phyloP scores from a whole-genome alignment of 2,113 vertebrate species.

The Desmodus rotundus region DNA sequence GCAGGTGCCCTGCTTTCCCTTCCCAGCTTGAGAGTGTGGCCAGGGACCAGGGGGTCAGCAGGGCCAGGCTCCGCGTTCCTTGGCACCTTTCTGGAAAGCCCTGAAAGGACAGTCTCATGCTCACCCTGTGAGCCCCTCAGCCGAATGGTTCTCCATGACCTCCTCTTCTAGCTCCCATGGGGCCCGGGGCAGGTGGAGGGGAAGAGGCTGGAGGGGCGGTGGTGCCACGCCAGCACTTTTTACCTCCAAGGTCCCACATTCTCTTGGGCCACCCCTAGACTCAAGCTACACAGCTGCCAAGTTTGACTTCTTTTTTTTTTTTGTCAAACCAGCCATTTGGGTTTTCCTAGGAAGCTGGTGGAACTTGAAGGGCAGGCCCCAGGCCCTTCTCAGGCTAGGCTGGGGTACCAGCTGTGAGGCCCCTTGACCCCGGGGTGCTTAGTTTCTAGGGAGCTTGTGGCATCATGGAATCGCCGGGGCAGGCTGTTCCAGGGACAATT shows the following conservation, averaged over 20 bases:
- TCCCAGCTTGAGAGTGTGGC: no score
- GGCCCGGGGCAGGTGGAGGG: neutral
- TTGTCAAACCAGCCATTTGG: neutral
- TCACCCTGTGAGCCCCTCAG: neutral
- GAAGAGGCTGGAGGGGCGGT: neutral
- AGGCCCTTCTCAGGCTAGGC: neutral
- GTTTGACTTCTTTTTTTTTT: neutral
- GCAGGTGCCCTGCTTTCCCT: neutral
- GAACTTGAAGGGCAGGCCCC: neutral
- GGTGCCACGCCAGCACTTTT: no score
- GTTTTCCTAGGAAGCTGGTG: neutral
- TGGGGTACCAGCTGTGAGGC: no score
- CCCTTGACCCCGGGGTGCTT: fast-evolving
- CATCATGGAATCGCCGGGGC: neutral
- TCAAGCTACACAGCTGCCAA: neutral
- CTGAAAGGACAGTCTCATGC: neutral
- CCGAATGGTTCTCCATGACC: neutral
- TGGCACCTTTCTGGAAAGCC: neutral
- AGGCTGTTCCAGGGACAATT: no score
- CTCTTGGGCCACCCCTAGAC: neutral
- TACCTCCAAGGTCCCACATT: neutral
- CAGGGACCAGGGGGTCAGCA: neutral
- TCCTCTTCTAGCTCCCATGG: fast-evolving
- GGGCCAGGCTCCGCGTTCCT: no score
- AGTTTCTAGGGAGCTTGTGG: neutral